These are phyloP conservation scores for Bucorvus abyssinicus DNA, from an alignment of 2,797 vertebrate species.

Conservation along the genomic window DNA sequence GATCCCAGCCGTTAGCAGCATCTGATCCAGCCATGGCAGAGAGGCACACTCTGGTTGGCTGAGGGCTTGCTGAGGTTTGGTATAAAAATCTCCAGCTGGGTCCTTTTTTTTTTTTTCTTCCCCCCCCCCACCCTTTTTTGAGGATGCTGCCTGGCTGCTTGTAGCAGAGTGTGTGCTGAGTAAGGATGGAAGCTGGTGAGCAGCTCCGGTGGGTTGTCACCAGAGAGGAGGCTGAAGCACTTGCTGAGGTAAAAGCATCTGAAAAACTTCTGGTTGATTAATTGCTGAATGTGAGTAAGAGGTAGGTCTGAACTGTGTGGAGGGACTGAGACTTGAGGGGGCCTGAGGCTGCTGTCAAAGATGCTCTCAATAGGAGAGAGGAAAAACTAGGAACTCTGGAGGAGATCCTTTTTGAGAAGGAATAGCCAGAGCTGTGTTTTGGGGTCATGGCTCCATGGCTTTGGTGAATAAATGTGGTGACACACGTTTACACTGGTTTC, in stretches of 20 bases:
- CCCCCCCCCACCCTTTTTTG: background rate
- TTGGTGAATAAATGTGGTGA: background rate
- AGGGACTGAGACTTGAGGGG: background rate
- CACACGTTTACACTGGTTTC: background rate
- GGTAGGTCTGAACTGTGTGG: background rate
- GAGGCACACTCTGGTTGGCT: background rate
- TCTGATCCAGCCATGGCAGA: background rate
- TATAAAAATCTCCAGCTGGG: background rate
- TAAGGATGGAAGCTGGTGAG: background rate
- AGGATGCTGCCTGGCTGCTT: background rate
- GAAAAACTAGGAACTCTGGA: background rate
- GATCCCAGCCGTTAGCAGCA: background rate
- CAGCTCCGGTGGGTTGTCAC: background rate
- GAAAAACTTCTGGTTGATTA: background rate
- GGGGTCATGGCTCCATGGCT: background rate
- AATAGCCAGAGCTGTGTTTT: background rate
- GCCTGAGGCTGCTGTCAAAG: background rate
- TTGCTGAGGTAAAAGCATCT: background rate
- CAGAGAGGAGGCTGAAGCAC: background rate
- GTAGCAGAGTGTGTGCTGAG: background rate
- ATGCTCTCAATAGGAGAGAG: background rate
- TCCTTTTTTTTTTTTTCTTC: rapidly evolving
- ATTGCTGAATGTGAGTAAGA: background rate
- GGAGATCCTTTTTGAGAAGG: background rate
- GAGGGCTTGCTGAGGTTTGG: background rate